Evolutionary conservation across 2,888 invertebrate species (phyloP).

Genomic region (Osmoderma eremita): DNA sequence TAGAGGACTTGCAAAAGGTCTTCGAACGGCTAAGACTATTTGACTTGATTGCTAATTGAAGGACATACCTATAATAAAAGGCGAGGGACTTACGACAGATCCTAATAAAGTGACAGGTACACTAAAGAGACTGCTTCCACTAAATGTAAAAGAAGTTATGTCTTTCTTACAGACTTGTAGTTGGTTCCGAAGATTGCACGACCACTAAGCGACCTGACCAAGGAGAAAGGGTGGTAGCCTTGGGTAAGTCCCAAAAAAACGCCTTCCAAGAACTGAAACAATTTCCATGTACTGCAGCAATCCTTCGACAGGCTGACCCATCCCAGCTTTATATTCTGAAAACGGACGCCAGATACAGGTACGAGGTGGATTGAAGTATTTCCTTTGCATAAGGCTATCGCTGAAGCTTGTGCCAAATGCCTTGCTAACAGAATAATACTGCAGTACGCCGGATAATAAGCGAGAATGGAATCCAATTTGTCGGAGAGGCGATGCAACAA

Average conservation of each 20-base stretch:
- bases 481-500: background rate
- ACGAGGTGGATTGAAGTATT: slow-evolving; percentile 52
- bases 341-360: slow-evolving; percentile 42
- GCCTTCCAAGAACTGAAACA: too few species aligned
- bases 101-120: slow-evolving; percentile 42
- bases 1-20: slow-evolving; percentile 46
- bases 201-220: slow-evolving; percentile 42
- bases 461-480: background rate
- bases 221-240: too few species aligned
- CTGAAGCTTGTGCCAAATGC: slow-evolving; percentile 41
- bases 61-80: slow-evolving; percentile 38
- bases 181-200: slow-evolving; percentile 46
- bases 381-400: slow-evolving; percentile 46
- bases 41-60: slow-evolving; percentile 45
- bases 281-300: too few species aligned
- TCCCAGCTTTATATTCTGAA: too few species aligned
- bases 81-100: slow-evolving; percentile 38
- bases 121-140: slow-evolving; percentile 33
- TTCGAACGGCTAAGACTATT: slow-evolving; percentile 44
- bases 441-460: background rate
- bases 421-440: slow-evolving; percentile 35
- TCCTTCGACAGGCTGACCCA: too few species aligned
- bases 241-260: too few species aligned
- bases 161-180: slow-evolving; percentile 44
- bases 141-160: slow-evolving; percentile 36